phyloP scores from a whole-genome alignment of 2,888 invertebrate genomes.

The Brachypterus glaber region DNA sequence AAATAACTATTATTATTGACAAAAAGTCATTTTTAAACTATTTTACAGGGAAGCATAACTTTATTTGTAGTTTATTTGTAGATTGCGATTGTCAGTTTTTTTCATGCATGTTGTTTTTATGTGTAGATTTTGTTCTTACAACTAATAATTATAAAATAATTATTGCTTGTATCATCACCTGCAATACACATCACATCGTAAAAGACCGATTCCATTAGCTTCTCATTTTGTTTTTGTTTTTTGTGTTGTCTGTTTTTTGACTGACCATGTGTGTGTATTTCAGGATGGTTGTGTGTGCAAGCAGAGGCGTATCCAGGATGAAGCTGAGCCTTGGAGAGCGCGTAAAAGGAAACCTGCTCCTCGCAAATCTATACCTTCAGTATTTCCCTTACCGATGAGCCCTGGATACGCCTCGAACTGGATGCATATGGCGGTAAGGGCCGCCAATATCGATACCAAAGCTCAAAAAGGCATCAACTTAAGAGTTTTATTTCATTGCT shows the following conservation, averaged over 20 bases:
- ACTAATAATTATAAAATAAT: no score
- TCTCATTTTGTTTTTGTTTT: background rate
- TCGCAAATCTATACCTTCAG: constrained; percentile 38
- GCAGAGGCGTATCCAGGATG: constrained; percentile 45
- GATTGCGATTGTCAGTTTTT: no score
- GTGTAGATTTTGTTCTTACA: no score
- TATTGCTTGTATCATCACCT: constrained; percentile 1
- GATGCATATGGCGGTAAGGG: constrained; percentile 60
- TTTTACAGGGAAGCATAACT: no score
- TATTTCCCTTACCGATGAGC: constrained; percentile 51
- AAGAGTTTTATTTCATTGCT: constrained; percentile 5
- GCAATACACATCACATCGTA: constrained; percentile 3
- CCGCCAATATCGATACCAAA: constrained; percentile 19
- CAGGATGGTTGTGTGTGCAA: constrained; percentile 38
- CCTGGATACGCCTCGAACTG: constrained; percentile 57
- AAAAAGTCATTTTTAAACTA: no score
- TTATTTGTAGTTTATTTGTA: no score
- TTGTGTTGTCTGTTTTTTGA: constrained; percentile 10
- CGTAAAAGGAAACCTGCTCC: constrained; percentile 36
- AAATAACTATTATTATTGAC: no score
- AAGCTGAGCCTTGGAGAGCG: constrained; percentile 35
- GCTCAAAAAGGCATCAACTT: no score
- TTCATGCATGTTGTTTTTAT: no score
- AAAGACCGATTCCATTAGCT: background rate
- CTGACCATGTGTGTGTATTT: constrained; percentile 26